These are phyloP conservation scores for Prunella fulvescens DNA, from an alignment of 2,113 vertebrate species.

Conservation along the genomic window DNA sequence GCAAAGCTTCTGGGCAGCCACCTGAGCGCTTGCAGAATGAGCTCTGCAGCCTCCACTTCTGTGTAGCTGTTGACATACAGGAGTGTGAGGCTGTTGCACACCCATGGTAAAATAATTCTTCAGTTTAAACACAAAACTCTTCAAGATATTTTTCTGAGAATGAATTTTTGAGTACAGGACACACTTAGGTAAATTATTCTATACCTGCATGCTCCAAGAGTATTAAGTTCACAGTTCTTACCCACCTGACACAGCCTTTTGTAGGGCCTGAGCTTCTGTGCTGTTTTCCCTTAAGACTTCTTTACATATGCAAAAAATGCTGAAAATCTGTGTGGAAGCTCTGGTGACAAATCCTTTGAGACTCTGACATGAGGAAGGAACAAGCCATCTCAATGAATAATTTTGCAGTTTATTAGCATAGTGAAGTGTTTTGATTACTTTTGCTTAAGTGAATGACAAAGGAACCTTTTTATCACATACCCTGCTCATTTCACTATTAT, in stretches of 20 bases:
- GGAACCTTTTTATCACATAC: background rate
- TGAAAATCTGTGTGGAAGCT: background rate
- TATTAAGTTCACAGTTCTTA: background rate
- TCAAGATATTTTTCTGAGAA: background rate
- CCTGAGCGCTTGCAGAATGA: fast-evolving
- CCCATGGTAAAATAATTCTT: background rate
- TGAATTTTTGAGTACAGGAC: background rate
- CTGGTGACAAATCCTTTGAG: slow-evolving; percentile 57
- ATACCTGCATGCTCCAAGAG: background rate
- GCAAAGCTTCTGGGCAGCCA: background rate
- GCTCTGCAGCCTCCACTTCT: background rate
- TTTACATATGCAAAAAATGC: background rate
- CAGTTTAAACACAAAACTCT: background rate
- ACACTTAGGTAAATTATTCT: background rate
- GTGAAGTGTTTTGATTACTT: slow-evolving; percentile 45
- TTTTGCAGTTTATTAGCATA: slow-evolving; percentile 52
- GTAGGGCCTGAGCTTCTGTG: background rate
- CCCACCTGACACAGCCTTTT: background rate
- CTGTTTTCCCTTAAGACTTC: slow-evolving; percentile 12
- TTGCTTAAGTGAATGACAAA: slow-evolving; percentile 19
- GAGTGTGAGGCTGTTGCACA: background rate
- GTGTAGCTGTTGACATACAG: background rate
- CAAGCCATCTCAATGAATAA: slow-evolving; percentile 54
- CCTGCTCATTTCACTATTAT: background rate
- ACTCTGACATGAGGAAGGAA: slow-evolving; percentile 19